These are phyloP conservation scores for Brevipalpus yothersi DNA, from an alignment of 1,140 invertebrate species.

Conservation along the genomic window DNA sequence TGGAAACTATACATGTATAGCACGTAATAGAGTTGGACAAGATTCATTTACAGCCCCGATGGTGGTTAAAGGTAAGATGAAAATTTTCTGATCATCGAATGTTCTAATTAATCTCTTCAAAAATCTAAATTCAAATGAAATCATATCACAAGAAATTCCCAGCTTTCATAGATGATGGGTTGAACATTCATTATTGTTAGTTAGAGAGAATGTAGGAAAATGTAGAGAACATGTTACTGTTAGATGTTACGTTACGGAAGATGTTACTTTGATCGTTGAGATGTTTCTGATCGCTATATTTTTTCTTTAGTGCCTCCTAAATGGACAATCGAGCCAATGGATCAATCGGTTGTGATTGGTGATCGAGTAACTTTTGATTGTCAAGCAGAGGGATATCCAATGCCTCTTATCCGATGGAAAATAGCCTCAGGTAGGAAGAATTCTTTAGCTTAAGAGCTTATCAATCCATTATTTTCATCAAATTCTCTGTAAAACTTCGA, in stretches of 20 bases:
- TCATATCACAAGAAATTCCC: too few relatives aligned
- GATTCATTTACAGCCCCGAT: conserved; percentile 9
- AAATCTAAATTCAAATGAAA: too few relatives aligned
- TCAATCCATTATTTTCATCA: not conserved
- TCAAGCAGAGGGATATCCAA: conserved; percentile 8
- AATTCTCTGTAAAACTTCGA: not conserved
- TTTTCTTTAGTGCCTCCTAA: conserved; percentile 19
- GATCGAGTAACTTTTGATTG: conserved; percentile 9
- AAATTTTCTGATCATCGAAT: too few relatives aligned
- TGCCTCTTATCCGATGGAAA: conserved; percentile 13
- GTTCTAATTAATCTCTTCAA: too few relatives aligned
- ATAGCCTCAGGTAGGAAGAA: conserved; percentile 8
- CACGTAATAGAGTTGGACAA: conserved; percentile 22
- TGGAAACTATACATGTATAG: conserved; percentile 37
- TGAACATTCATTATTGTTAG: too few relatives aligned
- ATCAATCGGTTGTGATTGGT: conserved; percentile 14
- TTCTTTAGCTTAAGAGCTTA: not conserved
- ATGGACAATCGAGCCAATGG: conserved; percentile 22
- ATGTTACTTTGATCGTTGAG: not conserved
- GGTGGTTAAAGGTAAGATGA: conserved; percentile 11
- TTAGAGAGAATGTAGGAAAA: too few relatives aligned
- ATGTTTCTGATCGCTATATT: not conserved
- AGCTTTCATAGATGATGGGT: too few relatives aligned
- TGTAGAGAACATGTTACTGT: too few relatives aligned
- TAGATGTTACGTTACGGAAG: too few relatives aligned